A percentile compares a stretch with the other conserved stretches of the same genome.
These are phyloP conservation scores for Apantesis nais DNA, from an alignment of 2,888 invertebrate genomes.

Conservation along the genomic window DNA sequence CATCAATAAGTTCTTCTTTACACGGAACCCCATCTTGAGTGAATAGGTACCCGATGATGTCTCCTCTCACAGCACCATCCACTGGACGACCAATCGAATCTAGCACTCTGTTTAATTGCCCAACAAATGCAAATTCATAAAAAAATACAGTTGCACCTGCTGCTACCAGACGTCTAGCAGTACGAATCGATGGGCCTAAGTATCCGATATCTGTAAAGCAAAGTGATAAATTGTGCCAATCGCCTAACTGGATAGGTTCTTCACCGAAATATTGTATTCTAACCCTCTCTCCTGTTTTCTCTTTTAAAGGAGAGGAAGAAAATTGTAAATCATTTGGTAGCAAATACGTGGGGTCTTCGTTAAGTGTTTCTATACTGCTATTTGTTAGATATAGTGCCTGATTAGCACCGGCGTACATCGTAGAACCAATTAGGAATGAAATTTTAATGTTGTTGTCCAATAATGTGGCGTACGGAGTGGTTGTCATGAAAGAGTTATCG, in stretches of 20 bases:
- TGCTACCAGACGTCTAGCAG: slow-evolving; percentile 58
- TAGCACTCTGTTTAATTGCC: slow-evolving; percentile 75
- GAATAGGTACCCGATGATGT: slow-evolving; percentile 84
- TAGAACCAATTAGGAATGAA: slow-evolving; percentile 68
- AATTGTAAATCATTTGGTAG: slow-evolving; percentile 69
- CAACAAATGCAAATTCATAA: slow-evolving; percentile 85
- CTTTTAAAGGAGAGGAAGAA: slow-evolving; percentile 40
- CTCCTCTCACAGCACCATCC: slow-evolving; percentile 82
- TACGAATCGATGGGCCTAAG: slow-evolving; percentile 62
- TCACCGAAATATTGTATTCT: slow-evolving; percentile 65
- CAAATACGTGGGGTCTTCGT: slow-evolving; percentile 51
- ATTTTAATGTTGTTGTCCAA: slow-evolving; percentile 49
- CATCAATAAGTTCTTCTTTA: slow-evolving; percentile 38
- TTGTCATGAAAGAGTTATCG: slow-evolving; percentile 54
- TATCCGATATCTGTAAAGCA: slow-evolving; percentile 68
- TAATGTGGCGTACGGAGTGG: slow-evolving; percentile 64
- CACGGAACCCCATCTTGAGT: slow-evolving; percentile 47
- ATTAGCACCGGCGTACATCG: slow-evolving; percentile 65
- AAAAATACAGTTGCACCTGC: slow-evolving; percentile 79
- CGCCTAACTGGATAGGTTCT: slow-evolving; percentile 46
- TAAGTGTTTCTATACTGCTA: slow-evolving; percentile 52
- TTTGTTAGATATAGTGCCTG: slow-evolving; percentile 57
- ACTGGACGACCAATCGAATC: slow-evolving; percentile 64
- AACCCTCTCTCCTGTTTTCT: slow-evolving; percentile 47
- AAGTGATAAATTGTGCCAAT: slow-evolving; percentile 53